These are phyloP conservation scores for Polydrusus tereticollis DNA, from an alignment of 2,888 invertebrate species.

Conservation along the genomic window DNA sequence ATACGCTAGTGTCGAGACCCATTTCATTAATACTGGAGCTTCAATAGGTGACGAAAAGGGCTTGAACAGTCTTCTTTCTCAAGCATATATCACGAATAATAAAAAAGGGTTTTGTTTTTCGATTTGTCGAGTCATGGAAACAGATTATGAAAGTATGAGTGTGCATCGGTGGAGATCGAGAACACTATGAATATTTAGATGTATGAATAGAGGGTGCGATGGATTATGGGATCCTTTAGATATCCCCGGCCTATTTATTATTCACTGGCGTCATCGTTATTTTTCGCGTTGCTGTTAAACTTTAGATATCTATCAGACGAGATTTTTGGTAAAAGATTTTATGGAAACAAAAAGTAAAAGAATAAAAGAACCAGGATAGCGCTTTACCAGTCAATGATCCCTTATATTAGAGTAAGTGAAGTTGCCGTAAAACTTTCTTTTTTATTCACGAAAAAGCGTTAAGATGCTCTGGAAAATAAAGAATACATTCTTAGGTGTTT, in stretches of 20 bases:
- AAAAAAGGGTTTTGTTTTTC: constrained; percentile 49
- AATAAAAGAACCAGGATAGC: too few relatives aligned
- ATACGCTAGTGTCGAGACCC: constrained; percentile 7
- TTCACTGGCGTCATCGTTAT: constrained; percentile 35
- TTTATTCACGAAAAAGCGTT: too few relatives aligned
- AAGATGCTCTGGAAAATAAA: too few relatives aligned
- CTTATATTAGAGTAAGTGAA: too few relatives aligned
- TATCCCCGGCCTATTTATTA: constrained; percentile 17
- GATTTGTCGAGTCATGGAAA: constrained; percentile 52
- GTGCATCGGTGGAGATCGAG: constrained; percentile 30
- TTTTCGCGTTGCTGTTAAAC: constrained; percentile 4
- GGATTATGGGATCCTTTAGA: constrained; percentile 24
- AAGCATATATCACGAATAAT: constrained; percentile 29
- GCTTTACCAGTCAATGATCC: too few relatives aligned
- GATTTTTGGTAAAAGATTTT: not conserved
- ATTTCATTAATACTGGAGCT: not conserved
- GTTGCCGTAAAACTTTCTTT: too few relatives aligned
- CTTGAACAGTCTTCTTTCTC: constrained; percentile 22
- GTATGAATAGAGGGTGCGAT: constrained; percentile 30
- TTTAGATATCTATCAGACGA: not conserved
- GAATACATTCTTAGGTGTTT: too few relatives aligned
- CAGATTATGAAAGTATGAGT: constrained; percentile 47
- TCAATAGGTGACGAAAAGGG: constrained; percentile 40
- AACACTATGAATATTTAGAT: constrained; percentile 36
- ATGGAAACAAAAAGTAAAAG: not conserved